Base-by-base conservation (phyloP, 1,140 invertebrate genomes). In the Periplaneta americana region DNA sequence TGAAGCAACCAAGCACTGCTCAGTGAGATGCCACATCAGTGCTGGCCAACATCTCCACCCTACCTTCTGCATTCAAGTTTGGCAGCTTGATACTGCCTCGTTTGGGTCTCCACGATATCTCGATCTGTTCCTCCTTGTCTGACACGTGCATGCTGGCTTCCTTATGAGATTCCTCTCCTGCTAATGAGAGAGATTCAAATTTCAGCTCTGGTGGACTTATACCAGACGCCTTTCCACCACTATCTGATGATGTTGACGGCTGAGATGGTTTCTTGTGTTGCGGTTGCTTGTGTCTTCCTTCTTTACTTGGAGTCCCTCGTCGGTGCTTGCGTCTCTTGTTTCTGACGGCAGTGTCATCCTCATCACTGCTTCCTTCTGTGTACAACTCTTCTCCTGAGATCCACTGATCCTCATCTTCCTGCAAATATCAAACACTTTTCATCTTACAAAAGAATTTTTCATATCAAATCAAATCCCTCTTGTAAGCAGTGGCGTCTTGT, bases 401-500 rank as follows among this genome's bases (percentile, higher is more conserved):
- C 85, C 85, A 85, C 74, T 85, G 85, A 33, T 85, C 85, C 9
- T 85, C 85, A 28, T 85, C 85, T 81, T 85, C 85, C 85, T 85
- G 31, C 34, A 81, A 77, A n/a, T n/a, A n/a, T n/a, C n/a, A n/a
- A n/a, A n/a, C n/a, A n/a, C n/a, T n/a, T n/a, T n/a, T n/a, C n/a
- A n/a, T n/a, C n/a, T n/a, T n/a, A n/a, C n/a, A n/a, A n/a, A n/a
- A n/a, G n/a, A n/a, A n/a, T n/a, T n/a, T n/a, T n/a, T n/a, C n/a
- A n/a, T n/a, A n/a, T n/a, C n/a, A n/a, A n/a, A n/a, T n/a, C n/a
- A n/a, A n/a, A n/a, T n/a, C n/a, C n/a, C n/a, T n/a, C n/a, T n/a
- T n/a, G n/a, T n/a, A n/a, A n/a, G n/a, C n/a, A n/a, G n/a, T n/a
- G n/a, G n/a, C n/a, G n/a, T n/a, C n/a, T n/a, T n/a, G n/a, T n/a